Percentiles rank a stretch among this genome's conserved stretches.
These are phyloP conservation scores for Pteromalus puparum DNA, from an alignment of 1,140 invertebrate species.

Conservation along the genomic window DNA sequence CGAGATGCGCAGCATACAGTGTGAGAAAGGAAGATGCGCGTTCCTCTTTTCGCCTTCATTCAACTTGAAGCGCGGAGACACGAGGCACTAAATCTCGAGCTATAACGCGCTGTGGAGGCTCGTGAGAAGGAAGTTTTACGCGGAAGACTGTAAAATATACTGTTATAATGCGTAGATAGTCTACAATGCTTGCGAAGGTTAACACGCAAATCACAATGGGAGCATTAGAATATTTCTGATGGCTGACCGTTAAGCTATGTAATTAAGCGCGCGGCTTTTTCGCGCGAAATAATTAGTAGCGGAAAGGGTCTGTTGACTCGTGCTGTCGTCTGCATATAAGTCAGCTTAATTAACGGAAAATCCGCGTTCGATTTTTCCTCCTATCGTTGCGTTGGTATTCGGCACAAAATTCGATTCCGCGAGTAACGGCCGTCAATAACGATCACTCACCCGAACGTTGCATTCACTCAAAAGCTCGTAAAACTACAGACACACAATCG, in stretches of 20 bases:
- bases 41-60: constrained; percentile 36
- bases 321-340: no score
- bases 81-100: neutral
- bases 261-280: constrained; percentile 1
- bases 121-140: constrained; percentile 39
- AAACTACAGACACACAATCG: neutral
- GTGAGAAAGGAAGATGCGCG: constrained; percentile 3
- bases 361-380: neutral
- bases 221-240: constrained; percentile 39
- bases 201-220: constrained; percentile 39
- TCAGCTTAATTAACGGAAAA: neutral
- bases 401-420: neutral
- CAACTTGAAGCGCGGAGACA: neutral
- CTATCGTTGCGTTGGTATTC: neutral
- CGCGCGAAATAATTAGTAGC: neutral
- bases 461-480: constrained; percentile 13
- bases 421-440: neutral
- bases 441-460: neutral
- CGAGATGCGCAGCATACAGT: neutral
- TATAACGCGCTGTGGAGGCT: neutral
- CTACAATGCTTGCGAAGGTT: constrained; percentile 28
- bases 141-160: constrained; percentile 33
- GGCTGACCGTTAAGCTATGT: constrained; percentile 35
- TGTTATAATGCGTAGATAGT: constrained; percentile 2
- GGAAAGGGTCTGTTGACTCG: no score